Evolutionary conservation across 2,888 invertebrate genomes (phyloP).

Genomic region (Sminthurides aquaticus): DNA sequence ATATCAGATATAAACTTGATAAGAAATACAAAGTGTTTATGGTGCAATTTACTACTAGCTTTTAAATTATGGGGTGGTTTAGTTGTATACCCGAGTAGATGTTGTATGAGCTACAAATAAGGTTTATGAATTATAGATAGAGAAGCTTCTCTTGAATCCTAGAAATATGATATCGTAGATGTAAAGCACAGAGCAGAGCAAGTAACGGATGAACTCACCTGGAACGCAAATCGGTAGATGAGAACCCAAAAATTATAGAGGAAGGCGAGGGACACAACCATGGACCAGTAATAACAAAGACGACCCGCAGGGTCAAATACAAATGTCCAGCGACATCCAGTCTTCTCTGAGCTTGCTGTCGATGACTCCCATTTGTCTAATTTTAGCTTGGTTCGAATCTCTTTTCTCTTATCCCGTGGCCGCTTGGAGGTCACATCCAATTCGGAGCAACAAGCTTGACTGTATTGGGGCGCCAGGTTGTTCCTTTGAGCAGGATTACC

Average conservation of each 20-base stretch:
- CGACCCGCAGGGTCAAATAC: slow-evolving; percentile 97
- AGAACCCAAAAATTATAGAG: slow-evolving; percentile 97
- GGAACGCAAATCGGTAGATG: slow-evolving; percentile 97
- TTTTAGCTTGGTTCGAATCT: slow-evolving; percentile 46
- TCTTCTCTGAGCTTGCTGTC: slow-evolving; percentile 45
- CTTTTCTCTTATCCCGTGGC: slow-evolving; percentile 50
- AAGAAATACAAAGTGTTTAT: no score
- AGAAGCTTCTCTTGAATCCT: no score
- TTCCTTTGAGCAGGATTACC: slow-evolving; percentile 35
- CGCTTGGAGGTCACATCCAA: slow-evolving; percentile 66
- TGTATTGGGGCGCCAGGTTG: slow-evolving; percentile 38
- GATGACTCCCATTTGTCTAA: slow-evolving; percentile 47
- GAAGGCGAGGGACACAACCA: slow-evolving; percentile 91
- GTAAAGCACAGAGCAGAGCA: no score
- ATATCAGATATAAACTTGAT: no score
- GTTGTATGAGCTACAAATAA: no score
- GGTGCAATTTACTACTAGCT: no score
- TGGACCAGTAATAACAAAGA: slow-evolving; percentile 93
- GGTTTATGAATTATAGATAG: no score
- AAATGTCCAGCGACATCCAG: slow-evolving; percentile 77
- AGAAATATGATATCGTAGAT: no score
- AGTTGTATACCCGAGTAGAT: no score
- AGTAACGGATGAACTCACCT: slow-evolving; percentile 64
- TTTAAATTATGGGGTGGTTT: no score
- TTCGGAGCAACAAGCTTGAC: slow-evolving; percentile 54